phyloP scores from a whole-genome alignment of 2,113 vertebrate genomes.

The Mellivora capensis region DNA sequence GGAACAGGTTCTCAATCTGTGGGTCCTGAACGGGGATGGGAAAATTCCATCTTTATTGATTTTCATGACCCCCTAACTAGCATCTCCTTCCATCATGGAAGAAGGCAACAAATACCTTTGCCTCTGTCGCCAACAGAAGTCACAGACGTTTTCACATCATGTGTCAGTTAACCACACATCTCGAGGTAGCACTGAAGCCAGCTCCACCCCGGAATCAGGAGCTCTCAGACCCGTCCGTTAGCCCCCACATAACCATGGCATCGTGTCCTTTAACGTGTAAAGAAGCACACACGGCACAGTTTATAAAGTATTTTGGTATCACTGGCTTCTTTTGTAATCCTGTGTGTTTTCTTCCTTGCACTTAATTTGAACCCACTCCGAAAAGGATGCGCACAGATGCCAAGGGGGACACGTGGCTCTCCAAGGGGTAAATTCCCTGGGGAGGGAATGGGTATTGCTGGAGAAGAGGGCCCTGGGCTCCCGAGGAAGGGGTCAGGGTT shows the following conservation, averaged over 20 bases:
- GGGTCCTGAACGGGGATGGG: background rate
- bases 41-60: background rate
- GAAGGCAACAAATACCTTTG: background rate
- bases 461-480: background rate
- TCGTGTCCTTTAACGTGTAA: accelerated
- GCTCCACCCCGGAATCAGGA: accelerated
- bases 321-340: background rate
- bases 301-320: background rate
- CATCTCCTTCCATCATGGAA: background rate
- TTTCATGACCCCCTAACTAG: background rate
- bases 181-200: accelerated
- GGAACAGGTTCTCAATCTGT: background rate
- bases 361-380: background rate
- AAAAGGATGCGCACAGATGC: background rate
- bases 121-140: background rate
- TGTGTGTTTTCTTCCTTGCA: background rate
- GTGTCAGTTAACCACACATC: background rate
- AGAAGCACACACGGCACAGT: background rate
- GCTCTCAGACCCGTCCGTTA: background rate
- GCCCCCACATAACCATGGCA: accelerated
- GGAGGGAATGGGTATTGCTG: background rate
- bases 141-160: background rate
- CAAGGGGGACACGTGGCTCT: background rate
- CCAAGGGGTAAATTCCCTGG: background rate
- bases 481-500: background rate